Evolutionary conservation across 2,888 invertebrate genomes (phyloP).

Genomic region (Stenotaenia linearis): DNA sequence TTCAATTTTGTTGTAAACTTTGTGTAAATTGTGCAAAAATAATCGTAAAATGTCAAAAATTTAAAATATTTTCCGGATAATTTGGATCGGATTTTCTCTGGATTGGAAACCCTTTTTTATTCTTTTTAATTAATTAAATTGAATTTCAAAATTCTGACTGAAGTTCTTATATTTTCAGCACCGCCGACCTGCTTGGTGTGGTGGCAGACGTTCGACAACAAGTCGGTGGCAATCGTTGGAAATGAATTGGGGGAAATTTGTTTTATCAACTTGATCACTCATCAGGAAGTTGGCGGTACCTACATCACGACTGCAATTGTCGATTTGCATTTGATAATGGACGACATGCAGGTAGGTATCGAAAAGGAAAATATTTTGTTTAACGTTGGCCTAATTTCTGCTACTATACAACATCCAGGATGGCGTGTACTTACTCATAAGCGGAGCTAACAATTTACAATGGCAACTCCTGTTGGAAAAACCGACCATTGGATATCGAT

Average conservation of each 20-base stretch:
- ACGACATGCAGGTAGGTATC: too few relatives aligned
- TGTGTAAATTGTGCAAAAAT: too few relatives aligned
- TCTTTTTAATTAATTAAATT: too few relatives aligned
- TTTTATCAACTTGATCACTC: conserved; percentile 66
- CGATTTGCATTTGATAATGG: conserved; percentile 63
- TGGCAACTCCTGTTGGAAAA: conserved; percentile 78
- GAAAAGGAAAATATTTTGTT: too few relatives aligned
- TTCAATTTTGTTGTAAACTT: too few relatives aligned
- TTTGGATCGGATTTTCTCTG: too few relatives aligned
- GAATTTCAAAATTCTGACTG: too few relatives aligned
- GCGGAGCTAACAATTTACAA: conserved; percentile 65
- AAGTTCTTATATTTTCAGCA: conserved; percentile 36
- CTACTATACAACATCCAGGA: too few relatives aligned
- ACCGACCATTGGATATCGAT: conserved; percentile 65
- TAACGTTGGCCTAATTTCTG: too few relatives aligned
- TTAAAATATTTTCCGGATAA: too few relatives aligned
- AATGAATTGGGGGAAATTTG: conserved; percentile 56
- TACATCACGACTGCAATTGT: conserved; percentile 59
- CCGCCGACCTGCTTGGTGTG: conserved; percentile 61
- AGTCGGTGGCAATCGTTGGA: conserved; percentile 48
- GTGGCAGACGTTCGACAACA: conserved; percentile 70
- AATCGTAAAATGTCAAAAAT: too few relatives aligned
- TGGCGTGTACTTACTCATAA: conserved; percentile 55
- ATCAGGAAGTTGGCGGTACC: conserved; percentile 61
- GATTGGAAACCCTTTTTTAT: too few relatives aligned